phyloP scores from a whole-genome alignment of 2,113 vertebrate genomes.

The Oenanthe oenanthe region DNA sequence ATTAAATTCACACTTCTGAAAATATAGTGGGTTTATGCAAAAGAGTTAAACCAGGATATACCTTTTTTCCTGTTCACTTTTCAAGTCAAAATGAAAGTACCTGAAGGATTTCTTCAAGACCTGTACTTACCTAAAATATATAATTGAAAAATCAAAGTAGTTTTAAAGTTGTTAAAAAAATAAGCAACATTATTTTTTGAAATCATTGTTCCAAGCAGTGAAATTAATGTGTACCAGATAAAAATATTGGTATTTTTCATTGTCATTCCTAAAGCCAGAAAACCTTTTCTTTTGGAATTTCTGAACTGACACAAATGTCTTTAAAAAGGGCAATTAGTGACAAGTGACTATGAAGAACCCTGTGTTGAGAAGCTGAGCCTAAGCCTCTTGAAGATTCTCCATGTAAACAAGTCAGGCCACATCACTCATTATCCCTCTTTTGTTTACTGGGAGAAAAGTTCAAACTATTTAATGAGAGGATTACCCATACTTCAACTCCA shows the following conservation, averaged over 20 bases:
- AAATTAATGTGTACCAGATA: not conserved
- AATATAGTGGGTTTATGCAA: not conserved
- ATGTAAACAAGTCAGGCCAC: constrained; percentile 85
- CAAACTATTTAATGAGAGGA: constrained; percentile 90
- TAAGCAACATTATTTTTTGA: not conserved
- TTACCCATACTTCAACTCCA: constrained; percentile 88
- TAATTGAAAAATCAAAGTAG: not conserved
- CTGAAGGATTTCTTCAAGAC: not conserved
- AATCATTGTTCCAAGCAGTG: not conserved
- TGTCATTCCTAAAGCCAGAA: constrained; percentile 49
- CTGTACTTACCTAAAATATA: not conserved
- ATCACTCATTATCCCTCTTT: constrained; percentile 86
- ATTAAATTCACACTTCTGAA: not conserved
- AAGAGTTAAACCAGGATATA: not conserved
- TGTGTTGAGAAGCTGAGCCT: constrained; percentile 80
- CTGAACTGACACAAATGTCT: constrained; percentile 80
- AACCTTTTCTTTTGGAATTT: constrained; percentile 63
- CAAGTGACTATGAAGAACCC: constrained; percentile 81
- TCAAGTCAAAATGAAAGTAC: not conserved
- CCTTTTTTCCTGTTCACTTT: not conserved
- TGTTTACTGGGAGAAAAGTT: constrained; percentile 87
- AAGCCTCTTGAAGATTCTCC: constrained; percentile 91
- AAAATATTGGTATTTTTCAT: constrained; percentile 58
- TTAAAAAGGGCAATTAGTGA: constrained; percentile 87
- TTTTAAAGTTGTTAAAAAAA: not conserved